Evolutionary conservation across 1,140 invertebrate species (phyloP).

Genomic region (Drosophila kohkoa): DNA sequence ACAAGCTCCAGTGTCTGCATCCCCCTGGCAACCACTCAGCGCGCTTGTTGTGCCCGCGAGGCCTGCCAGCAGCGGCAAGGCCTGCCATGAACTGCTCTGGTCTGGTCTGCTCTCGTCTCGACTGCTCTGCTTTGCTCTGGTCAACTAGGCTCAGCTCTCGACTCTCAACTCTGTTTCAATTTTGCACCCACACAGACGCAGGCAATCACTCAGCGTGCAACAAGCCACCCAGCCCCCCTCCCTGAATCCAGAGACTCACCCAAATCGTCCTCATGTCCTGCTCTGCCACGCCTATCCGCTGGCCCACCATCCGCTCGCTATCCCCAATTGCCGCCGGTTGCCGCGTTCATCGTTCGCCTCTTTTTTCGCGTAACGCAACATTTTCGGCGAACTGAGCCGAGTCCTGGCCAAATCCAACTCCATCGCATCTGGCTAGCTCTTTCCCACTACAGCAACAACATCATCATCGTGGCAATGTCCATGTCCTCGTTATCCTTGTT

Average conservation of each 20-base stretch:
- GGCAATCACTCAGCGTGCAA: conserved; percentile 68
- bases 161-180: conserved; percentile 73
- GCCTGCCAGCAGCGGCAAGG: conserved; percentile 61
- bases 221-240: conserved; percentile 13
- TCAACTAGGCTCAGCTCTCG: conserved; percentile 19
- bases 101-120: not conserved
- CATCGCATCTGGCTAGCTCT: conserved; percentile 39
- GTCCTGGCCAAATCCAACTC: conserved; percentile 6
- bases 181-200: conserved; percentile 71
- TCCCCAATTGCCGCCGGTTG: conserved; percentile 32
- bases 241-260: not conserved
- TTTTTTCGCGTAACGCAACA: conserved; percentile 70
- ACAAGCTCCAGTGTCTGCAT: not conserved
- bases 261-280: not conserved
- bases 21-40: conserved; percentile 63
- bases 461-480: conserved; percentile 16
- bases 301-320: conserved; percentile 14
- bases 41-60: conserved; percentile 75
- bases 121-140: not conserved
- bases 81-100: conserved; percentile 17
- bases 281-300: conserved; percentile 14
- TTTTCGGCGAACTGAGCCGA: conserved; percentile 49
- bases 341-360: conserved; percentile 21
- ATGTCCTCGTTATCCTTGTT: conserved; percentile 44
- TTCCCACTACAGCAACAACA: conserved; percentile 27